Evolutionary conservation across 2,888 invertebrate species (phyloP).

Genomic region (Diloba caeruleocephala): DNA sequence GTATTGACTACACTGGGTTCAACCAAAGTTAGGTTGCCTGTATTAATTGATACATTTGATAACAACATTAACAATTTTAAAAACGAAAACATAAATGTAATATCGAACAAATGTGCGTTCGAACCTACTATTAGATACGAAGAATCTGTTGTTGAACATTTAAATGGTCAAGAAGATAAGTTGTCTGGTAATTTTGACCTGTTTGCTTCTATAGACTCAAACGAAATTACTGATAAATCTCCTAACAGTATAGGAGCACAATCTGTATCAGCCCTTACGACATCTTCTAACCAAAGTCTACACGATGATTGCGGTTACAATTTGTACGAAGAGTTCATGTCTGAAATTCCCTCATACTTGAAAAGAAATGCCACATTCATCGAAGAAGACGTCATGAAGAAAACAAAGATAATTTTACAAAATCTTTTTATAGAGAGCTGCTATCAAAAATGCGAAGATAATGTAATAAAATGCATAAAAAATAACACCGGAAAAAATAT

Average conservation of each 20-base stretch:
- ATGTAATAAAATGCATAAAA: conserved; percentile 47
- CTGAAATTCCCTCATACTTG: conserved; percentile 65
- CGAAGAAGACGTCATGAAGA: conserved; percentile 62
- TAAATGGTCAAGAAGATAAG: conserved; percentile 12
- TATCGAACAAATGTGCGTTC: conserved; percentile 9
- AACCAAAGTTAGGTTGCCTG: conserved; percentile 15
- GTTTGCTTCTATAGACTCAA: conserved; percentile 50
- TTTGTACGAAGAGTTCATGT: conserved; percentile 70
- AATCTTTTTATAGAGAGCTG: conserved; percentile 59
- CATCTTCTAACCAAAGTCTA: conserved; percentile 42
- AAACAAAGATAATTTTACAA: conserved; percentile 58
- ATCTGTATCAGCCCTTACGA: conserved; percentile 41
- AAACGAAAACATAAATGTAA: not conserved
- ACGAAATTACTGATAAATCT: conserved; percentile 35
- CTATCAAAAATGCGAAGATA: conserved; percentile 52
- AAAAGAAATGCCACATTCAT: conserved; percentile 58
- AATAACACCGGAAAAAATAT: conserved; percentile 26
- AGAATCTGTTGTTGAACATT: conserved; percentile 6
- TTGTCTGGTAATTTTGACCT: conserved; percentile 39
- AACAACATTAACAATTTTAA: conserved; percentile 11
- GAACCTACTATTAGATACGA: conserved; percentile 13
- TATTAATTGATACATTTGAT: conserved; percentile 10
- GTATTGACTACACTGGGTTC: conserved; percentile 10
- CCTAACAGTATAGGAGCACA: conserved; percentile 32
- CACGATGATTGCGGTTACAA: conserved; percentile 50